Base-by-base conservation (phyloP, 2,888 invertebrate species). In the Xylota sylvarum region DNA sequence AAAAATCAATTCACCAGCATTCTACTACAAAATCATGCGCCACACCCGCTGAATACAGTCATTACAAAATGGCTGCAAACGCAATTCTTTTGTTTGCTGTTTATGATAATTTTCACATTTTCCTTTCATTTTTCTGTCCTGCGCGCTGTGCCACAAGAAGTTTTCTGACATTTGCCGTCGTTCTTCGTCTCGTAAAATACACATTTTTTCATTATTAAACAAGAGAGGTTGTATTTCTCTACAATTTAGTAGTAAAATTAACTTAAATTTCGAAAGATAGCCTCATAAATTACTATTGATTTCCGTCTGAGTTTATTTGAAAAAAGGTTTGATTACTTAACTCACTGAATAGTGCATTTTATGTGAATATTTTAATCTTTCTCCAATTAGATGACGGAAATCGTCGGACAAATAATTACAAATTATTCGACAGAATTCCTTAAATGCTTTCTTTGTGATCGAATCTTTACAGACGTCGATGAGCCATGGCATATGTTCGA, bases 381-480 rank as follows among this genome's bases (percentile, higher is more conserved):
- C 30, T 40, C 14, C 4, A 7, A 10, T 12, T 72, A 86, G 19
- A 86, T 86, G 86, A 86, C 82, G 23, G 86, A 73, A 78, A 73
- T 82, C 7, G 48, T 82, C 7, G 60, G 64, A 5, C 60, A 43
- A 77, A 73, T 82, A 14, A 14, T 43, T 5, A 43, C 86, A 12
- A 77, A 72, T 52, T 82, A 74, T 17, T 78, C 82, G 12, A 82
- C 73, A 12, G 82, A 81, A 43, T 69, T 62, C 30, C 73, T 79
- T 0, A 88, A 84, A 58, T 89, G 89, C 65, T 88, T 82, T 43
- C 80, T 88, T 4, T 89, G 89, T 65, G 74, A 88, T 69, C 70
- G 67, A 37, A 62, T 81, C 12, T 88, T 88, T 58, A 48, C 27
- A 9, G 81, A 88, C 5, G 80, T 80, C 7, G 88, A 89, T 10